Evolutionary conservation across 53 echinoderm and acorn worm genomes (phyloP).

Genomic region (Holothuria scabra): DNA sequence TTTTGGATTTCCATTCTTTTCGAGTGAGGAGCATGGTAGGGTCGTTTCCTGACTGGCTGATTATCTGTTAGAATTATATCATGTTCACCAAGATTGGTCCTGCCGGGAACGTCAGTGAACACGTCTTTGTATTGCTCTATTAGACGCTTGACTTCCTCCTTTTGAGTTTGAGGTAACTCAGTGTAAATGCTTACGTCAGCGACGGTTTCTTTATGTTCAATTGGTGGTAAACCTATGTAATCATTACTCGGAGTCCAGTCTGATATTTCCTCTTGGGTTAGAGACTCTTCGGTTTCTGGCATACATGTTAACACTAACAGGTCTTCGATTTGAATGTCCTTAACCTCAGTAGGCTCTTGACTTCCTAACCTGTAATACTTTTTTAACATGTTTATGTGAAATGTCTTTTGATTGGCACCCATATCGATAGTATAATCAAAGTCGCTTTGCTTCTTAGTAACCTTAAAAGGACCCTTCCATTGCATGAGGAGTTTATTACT

Average conservation of each 20-base stretch:
- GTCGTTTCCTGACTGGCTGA: not conserved
- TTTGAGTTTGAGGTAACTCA: no score
- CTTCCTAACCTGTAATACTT: not conserved
- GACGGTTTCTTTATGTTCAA: not conserved
- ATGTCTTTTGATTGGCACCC: not conserved
- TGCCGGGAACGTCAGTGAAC: no score
- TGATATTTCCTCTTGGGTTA: no score
- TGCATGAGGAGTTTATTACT: no score
- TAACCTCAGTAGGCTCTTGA: not conserved
- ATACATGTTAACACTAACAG: not conserved
- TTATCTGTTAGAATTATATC: not conserved
- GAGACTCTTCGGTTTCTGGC: no score
- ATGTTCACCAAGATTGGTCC: not conserved
- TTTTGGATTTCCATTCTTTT: not conserved
- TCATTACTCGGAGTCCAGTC: no score
- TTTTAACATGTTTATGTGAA: not conserved
- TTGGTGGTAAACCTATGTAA: not conserved
- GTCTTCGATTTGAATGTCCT: not conserved
- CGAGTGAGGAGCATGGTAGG: conserved; percentile 12
- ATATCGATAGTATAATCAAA: not conserved
- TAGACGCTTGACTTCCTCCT: no score
- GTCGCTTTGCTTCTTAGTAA: not conserved
- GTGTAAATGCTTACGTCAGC: not conserved
- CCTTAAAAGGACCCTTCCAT: not conserved
- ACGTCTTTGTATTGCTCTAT: no score